These are phyloP conservation scores for Phasianus colchicus DNA, from an alignment of 2,113 vertebrate species.

Conservation along the genomic window DNA sequence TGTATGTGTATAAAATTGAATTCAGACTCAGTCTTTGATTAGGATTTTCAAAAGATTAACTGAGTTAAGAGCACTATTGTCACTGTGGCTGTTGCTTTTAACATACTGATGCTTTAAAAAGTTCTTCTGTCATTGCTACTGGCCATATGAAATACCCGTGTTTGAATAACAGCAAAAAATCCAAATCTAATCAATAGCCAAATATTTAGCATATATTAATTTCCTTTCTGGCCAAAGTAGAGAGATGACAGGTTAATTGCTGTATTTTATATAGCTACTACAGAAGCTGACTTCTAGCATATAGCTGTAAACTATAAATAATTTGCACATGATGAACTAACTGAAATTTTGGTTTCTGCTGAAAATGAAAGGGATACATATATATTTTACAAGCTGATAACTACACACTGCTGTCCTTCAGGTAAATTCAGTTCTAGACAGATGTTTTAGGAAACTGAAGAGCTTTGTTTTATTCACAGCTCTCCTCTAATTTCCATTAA, in stretches of 20 bases:
- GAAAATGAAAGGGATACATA: neutral
- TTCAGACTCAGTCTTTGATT: neutral
- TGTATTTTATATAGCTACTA: neutral
- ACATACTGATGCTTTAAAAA: neutral
- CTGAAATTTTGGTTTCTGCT: neutral
- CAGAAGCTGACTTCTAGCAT: neutral
- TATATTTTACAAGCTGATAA: neutral
- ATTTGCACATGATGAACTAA: neutral
- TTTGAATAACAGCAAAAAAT: neutral
- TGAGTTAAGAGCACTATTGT: neutral
- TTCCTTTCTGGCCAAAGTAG: neutral
- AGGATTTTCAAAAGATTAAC: neutral
- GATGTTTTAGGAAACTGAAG: neutral
- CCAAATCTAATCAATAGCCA: neutral
- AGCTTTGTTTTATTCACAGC: neutral
- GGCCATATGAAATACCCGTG: neutral
- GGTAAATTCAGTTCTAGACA: neutral
- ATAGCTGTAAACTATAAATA: neutral
- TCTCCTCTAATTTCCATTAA: neutral
- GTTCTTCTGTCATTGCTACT: neutral
- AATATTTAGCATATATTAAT: neutral
- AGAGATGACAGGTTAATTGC: neutral
- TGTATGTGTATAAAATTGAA: neutral
- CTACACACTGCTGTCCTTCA: neutral
- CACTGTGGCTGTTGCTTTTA: neutral